phyloP scores from a whole-genome alignment of 2,888 invertebrate species.

The Hesperia comma region DNA sequence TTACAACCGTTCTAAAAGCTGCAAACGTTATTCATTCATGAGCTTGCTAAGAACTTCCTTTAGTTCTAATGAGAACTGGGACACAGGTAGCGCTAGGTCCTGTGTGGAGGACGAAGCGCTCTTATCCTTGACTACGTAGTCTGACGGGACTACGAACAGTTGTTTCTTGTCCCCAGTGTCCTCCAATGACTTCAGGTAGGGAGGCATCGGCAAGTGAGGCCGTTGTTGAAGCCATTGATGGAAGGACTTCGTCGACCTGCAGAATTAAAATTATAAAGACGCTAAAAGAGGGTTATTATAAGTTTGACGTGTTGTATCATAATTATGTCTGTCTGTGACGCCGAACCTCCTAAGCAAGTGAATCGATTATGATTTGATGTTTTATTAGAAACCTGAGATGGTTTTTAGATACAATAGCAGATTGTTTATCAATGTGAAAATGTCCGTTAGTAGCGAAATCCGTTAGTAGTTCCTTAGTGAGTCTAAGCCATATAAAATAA shows the following conservation, averaged over 20 bases:
- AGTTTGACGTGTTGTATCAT: no score
- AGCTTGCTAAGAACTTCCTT: conserved; percentile 73
- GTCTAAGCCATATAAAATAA: no score
- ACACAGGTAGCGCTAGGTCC: conserved; percentile 70
- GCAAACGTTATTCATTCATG: conserved; percentile 53
- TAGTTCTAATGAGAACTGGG: conserved; percentile 69
- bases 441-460: no score
- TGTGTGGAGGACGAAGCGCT: conserved; percentile 49
- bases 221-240: conserved; percentile 62
- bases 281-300: no score
- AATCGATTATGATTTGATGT: no score
- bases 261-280: not conserved
- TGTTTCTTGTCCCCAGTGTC: conserved; percentile 60
- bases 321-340: no score
- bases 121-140: conserved; percentile 61
- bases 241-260: conserved; percentile 75
- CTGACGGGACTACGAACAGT: conserved; percentile 71
- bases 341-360: no score
- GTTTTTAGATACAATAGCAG: no score
- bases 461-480: no score
- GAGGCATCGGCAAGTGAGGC: conserved; percentile 68
- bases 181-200: conserved; percentile 55
- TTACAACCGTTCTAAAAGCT: not conserved
- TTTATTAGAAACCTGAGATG: no score
- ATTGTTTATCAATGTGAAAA: no score